phyloP scores from a whole-genome alignment of 2,113 vertebrate genomes.

The Psittacus erithacus region DNA sequence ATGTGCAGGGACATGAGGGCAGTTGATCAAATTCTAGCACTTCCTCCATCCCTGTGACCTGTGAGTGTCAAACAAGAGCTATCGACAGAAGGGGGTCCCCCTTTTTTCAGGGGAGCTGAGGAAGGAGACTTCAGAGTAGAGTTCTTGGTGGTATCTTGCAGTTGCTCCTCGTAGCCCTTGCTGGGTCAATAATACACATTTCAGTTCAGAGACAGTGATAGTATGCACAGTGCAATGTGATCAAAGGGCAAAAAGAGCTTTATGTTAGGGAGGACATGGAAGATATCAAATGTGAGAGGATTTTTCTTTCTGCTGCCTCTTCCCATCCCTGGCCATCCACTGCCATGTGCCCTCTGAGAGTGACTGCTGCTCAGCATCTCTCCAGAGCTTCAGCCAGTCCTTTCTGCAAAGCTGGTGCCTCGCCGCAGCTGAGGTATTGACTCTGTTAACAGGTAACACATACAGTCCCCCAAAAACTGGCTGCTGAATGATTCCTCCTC shows the following conservation, averaged over 20 bases:
- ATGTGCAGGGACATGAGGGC: neutral
- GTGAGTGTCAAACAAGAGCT: neutral
- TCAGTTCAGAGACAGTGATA: neutral
- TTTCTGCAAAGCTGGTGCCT: neutral
- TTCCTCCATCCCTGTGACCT: neutral
- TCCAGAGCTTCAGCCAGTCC: neutral
- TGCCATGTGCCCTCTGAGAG: neutral
- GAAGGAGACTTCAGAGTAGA: neutral
- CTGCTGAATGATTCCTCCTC: neutral
- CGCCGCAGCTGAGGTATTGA: neutral
- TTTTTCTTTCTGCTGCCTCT: neutral
- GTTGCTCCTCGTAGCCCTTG: neutral
- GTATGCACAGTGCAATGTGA: fast-evolving
- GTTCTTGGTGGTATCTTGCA: neutral
- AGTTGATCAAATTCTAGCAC: neutral
- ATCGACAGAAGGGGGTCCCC: neutral
- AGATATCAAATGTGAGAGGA: neutral
- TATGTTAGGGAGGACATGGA: neutral
- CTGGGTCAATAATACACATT: neutral
- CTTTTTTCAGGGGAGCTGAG: neutral
- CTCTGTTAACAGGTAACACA: neutral
- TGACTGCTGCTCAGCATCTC: neutral
- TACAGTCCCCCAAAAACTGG: neutral
- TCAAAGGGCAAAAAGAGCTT: neutral
- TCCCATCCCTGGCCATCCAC: neutral